Base-by-base conservation (phyloP, 2,113 vertebrate genomes). In the Ceyx cyanopectus region DNA sequence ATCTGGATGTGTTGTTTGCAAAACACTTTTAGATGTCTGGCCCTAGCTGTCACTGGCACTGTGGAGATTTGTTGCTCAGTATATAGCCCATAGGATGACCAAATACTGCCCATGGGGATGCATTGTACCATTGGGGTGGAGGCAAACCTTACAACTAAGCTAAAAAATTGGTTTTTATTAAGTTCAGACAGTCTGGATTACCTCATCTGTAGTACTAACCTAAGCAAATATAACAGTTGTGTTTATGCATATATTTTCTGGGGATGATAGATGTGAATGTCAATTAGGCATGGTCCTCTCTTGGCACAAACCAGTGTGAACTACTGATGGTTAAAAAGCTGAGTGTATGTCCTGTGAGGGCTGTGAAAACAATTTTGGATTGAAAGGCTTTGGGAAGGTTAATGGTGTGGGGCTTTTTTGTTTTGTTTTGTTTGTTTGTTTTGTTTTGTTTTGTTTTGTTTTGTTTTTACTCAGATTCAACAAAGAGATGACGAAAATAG, bases 101-200 rank as follows among this genome's bases (percentile, higher is more conserved):
- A 51, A 22, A 66, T 20, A n/a, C 4, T 80, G 11, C 41, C 62
- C 3, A 0, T 32, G 14, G 8, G 6, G 2, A 11, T 30, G 15
- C 6, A 16, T 3, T 14, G 46, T 30, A 12, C 17, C 26, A 56
- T 18, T 1, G 1, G 13, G 6, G 7, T 5, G 2, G 50, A 61
- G 21, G 4, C 0, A 14, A 84, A 68, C 9, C 5, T 51, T 51
- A 24, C 15, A 29, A 17, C 30, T 51, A 73, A 57, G 9, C 3
- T n/a, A 27, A 89, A 63, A 26, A 27, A 9, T 2, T 7, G 14
- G 2, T 53, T 89, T 92, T 30, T 26, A 72, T 14, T 46, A 30
- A 89, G 61, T 90, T 88, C 19, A 54, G 24, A 73, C 2, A 60
- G 63, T 61, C 41, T 61, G 27, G 30, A 63, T 94, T 93, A 81